phyloP scores from a whole-genome alignment of 1,140 invertebrate genomes.

The Centruroides vittatus region DNA sequence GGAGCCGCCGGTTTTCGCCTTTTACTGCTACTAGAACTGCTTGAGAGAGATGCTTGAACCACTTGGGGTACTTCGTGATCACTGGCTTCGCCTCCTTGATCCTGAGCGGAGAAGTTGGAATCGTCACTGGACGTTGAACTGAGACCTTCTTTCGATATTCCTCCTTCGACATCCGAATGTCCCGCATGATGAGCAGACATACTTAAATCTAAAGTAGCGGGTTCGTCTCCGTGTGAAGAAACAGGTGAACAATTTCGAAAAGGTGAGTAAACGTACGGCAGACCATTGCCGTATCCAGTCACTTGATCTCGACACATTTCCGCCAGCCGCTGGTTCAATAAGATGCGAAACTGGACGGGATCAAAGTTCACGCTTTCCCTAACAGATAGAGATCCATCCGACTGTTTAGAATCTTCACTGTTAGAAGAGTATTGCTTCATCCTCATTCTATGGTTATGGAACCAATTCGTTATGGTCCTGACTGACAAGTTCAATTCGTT shows the following conservation, averaged over 20 bases:
- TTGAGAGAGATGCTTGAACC: neutral
- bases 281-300: neutral
- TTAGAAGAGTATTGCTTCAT: conserved; percentile 66
- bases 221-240: conserved; percentile 16
- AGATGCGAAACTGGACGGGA: conserved; percentile 72
- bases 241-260: conserved; percentile 11
- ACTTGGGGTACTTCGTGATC: neutral
- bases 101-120: conserved; percentile 10
- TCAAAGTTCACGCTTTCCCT: conserved; percentile 46
- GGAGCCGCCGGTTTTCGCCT: conserved; percentile 85
- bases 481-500: conserved; percentile 79
- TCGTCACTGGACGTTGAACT: conserved; percentile 5
- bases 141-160: too few relatives aligned
- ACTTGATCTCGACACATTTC: conserved; percentile 8
- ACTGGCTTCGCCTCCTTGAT: conserved; percentile 1
- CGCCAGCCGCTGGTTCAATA: conserved; percentile 58
- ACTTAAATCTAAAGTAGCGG: conserved; percentile 47
- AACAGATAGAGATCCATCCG: neutral
- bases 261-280: conserved; percentile 9
- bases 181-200: conserved; percentile 38
- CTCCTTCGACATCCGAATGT: neutral
- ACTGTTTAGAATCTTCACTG: conserved; percentile 2
- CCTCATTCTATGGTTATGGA: conserved; percentile 97
- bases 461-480: conserved; percentile 97
- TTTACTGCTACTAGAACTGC: conserved; percentile 22